Percentiles rank a stretch among this genome's conserved stretches.
These are phyloP conservation scores for Musca vetustissima DNA, from an alignment of 1,140 invertebrate species.

Conservation along the genomic window DNA sequence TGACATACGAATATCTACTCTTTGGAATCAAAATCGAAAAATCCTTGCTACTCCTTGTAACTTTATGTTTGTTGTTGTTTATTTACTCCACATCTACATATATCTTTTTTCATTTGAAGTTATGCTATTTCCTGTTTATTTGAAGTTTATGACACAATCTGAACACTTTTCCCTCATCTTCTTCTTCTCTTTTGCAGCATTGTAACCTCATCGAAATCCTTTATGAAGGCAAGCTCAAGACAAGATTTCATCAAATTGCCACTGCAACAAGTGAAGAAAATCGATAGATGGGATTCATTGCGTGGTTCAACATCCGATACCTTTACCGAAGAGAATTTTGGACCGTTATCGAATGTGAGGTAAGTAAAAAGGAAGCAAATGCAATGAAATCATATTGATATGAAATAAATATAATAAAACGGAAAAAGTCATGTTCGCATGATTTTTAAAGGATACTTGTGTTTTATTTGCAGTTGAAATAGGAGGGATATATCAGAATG, in stretches of 20 bases:
- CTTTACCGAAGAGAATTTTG: constrained; percentile 79
- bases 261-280: constrained; percentile 53
- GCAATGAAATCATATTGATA: no score
- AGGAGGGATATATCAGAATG: no score
- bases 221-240: constrained; percentile 88
- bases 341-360: constrained; percentile 86
- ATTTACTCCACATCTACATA: no score
- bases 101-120: not conserved
- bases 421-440: no score
- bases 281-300: constrained; percentile 69
- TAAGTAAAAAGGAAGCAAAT: constrained; percentile 43
- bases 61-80: no score
- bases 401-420: no score
- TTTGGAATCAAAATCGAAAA: no score
- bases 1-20: no score
- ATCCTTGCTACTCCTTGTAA: no score
- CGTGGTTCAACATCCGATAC: constrained; percentile 70
- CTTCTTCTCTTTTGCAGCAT: constrained; percentile 45
- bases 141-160: no score
- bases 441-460: no score
- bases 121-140: not conserved
- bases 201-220: constrained; percentile 81
- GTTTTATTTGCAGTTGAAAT: no score
- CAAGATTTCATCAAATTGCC: constrained; percentile 67
- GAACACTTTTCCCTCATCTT: not conserved